Evolutionary conservation across 2,113 vertebrate genomes (phyloP), one percentile per base, ranked within the genome.

Genomic region (Canis aureus): DNA sequence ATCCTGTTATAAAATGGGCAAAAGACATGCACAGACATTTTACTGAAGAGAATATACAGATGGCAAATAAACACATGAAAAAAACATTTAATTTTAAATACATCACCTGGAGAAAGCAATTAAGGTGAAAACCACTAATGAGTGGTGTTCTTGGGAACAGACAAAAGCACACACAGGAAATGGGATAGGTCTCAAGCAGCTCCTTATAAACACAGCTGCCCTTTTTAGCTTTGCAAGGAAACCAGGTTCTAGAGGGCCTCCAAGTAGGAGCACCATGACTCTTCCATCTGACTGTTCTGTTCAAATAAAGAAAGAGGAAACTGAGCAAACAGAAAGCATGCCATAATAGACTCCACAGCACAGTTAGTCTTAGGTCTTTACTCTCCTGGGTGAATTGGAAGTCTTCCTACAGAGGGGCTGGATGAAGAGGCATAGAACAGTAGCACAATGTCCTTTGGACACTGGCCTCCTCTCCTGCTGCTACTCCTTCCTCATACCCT

Each of bases 101-200:
- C 95, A 97, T 96, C 98, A 97, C n/a, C 62, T 92, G 96, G 78
- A 98, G 97, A 97, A 97, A 96, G 95, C 32, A 94, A 97, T 85
- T 96, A 95, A 91, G 80, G 73, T 84, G 88, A 98, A 96, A 96
- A 96, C 74, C 80, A 94, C 92, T 98, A 97, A 97, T 80, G 97
- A 98, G 86, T 32, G 62, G 60, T 29, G 89, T 89, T 94, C 93
- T 76, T 80, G 57, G 12, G 0, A 95, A 78, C 35, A 84, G 81
- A 96, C 27, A 71, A 96, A 84, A 89, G 55, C 91, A 76, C 57
- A 69, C 60, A 80, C n/a, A 89, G 95, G 86, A 97, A 88, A 90
- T 67, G 32, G 23, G 64, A 95, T 29, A 2, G 32, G 66, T 64
- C 22, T 82, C 49, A 0, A 0, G 73, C 17, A 81, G 25, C 20